These are phyloP conservation scores for Sarcophaga rosellei DNA, from an alignment of 2,888 invertebrate genomes.

Conservation along the genomic window DNA sequence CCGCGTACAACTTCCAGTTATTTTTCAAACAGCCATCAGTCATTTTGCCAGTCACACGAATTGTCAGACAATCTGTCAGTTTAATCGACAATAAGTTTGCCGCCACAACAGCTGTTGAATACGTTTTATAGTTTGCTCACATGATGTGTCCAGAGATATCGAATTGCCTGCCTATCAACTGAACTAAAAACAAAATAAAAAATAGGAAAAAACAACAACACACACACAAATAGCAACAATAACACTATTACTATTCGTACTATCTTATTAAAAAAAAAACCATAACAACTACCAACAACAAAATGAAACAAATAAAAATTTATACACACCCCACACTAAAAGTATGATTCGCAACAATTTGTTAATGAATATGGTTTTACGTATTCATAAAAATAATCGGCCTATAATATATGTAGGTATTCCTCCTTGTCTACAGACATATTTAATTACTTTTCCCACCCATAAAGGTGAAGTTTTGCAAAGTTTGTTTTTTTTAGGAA, in stretches of 20 bases:
- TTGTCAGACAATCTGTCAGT: constrained; percentile 11
- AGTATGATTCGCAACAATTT: neutral
- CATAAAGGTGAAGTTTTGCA: too few species aligned
- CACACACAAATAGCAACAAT: constrained; percentile 3
- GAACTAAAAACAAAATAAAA: constrained; percentile 35
- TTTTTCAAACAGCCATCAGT: constrained; percentile 19
- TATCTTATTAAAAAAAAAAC: neutral
- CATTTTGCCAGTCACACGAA: neutral
- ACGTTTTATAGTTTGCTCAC: constrained; percentile 68
- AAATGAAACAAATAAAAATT: constrained; percentile 16
- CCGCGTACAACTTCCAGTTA: neutral
- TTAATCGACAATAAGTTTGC: neutral
- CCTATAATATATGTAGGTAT: too few species aligned
- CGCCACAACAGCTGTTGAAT: constrained; percentile 29
- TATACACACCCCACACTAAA: constrained; percentile 32
- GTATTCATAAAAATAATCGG: neutral
- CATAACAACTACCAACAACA: constrained; percentile 1
- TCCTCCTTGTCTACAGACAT: too few species aligned
- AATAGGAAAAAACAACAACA: neutral
- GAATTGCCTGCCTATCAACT: constrained; percentile 60
- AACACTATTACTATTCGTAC: neutral
- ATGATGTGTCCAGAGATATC: constrained; percentile 70
- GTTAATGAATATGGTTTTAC: neutral
- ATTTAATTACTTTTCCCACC: too few species aligned
- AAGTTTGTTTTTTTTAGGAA: too few species aligned